Percentiles rank a stretch among this genome's conserved stretches.
These are phyloP conservation scores for Leucoma salicis DNA, from an alignment of 2,888 invertebrate species.

Conservation along the genomic window DNA sequence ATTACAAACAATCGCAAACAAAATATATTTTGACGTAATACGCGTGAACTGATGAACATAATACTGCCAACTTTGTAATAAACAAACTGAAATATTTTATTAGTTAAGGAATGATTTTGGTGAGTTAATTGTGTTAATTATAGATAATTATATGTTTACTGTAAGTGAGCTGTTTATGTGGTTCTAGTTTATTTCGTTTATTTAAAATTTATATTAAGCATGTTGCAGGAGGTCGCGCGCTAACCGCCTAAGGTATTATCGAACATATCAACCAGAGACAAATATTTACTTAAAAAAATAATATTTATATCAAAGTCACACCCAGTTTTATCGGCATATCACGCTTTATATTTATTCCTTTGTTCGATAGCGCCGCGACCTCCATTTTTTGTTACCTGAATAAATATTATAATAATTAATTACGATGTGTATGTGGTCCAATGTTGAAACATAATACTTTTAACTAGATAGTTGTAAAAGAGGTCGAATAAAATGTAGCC, in stretches of 20 bases:
- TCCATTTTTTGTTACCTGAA: constrained; percentile 80
- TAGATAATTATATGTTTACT: constrained; percentile 69
- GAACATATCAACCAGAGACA: constrained; percentile 58
- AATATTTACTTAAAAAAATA: constrained; percentile 26
- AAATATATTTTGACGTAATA: constrained; percentile 41
- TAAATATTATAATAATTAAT: constrained; percentile 78
- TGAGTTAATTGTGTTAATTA: constrained; percentile 76
- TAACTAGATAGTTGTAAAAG: constrained; percentile 73
- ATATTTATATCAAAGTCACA: constrained; percentile 19
- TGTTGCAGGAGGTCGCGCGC: constrained; percentile 62
- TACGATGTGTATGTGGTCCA: constrained; percentile 81
- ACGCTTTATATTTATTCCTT: constrained; percentile 35
- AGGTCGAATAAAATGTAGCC: constrained; percentile 61
- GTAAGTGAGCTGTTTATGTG: constrained; percentile 71
- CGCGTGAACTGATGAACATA: constrained; percentile 65
- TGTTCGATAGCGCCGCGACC: constrained; percentile 55
- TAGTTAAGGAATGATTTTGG: constrained; percentile 66
- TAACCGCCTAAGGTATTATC: constrained; percentile 19
- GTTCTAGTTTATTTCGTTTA: constrained; percentile 76
- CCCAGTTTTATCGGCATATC: constrained; percentile 59
- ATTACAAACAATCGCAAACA: constrained; percentile 58
- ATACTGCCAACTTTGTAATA: constrained; percentile 78
- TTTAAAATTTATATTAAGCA: constrained; percentile 65
- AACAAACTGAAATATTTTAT: constrained; percentile 45
- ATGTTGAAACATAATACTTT: constrained; percentile 79